phyloP scores from a whole-genome alignment of 2,113 vertebrate species.

The Pterophyllum scalare region DNA sequence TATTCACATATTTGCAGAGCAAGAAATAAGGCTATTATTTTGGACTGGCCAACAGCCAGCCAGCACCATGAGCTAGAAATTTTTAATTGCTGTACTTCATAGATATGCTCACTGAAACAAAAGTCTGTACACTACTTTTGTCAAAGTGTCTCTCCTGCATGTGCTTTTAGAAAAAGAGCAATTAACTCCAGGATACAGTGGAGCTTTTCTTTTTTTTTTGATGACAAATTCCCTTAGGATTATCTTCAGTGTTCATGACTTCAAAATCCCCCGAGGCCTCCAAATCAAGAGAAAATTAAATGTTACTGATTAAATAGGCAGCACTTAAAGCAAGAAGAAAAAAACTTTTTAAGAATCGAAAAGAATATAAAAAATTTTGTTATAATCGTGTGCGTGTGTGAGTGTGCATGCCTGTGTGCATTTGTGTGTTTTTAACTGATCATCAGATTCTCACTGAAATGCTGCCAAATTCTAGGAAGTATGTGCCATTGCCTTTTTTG shows the following conservation, averaged over 20 bases:
- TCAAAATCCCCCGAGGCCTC: not conserved
- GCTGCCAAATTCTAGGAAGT: not conserved
- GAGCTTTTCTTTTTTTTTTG: not conserved
- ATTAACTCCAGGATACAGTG: constrained; percentile 27
- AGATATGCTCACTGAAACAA: constrained; percentile 46
- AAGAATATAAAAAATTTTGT: not conserved
- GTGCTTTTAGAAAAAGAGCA: constrained; percentile 16
- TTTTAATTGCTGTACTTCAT: constrained; percentile 67
- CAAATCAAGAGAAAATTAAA: constrained; percentile 12
- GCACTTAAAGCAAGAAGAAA: not conserved
- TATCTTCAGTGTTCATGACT: not conserved
- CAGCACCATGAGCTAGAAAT: constrained; percentile 28
- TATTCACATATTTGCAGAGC: constrained; percentile 74
- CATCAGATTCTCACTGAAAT: not conserved
- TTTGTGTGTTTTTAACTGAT: not conserved
- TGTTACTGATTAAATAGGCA: not conserved
- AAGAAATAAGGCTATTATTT: constrained; percentile 69
- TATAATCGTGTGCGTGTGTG: not conserved
- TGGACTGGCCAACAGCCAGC: constrained; percentile 56
- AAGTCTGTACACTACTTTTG: constrained; percentile 39
- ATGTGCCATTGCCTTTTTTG: too few species aligned
- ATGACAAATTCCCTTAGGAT: not conserved
- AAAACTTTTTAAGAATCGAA: not conserved
- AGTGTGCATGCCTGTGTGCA: not conserved
- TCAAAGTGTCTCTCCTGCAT: constrained; percentile 38